Conservation (phyloP, 2,113 vertebrate species). For the Leucopternis melanops region DNA sequence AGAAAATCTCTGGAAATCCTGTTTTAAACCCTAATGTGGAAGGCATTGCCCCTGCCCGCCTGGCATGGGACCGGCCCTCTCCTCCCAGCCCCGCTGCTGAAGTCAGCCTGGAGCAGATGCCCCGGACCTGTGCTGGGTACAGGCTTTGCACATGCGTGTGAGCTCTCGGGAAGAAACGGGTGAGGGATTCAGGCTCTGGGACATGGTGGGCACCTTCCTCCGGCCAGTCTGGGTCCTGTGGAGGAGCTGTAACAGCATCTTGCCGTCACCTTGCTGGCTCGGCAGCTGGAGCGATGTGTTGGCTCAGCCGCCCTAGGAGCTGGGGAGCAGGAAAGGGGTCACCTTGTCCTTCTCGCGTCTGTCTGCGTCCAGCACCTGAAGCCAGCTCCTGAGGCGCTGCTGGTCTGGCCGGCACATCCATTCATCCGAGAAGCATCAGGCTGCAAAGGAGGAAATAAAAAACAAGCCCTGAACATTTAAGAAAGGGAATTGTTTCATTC, state of each 20-base stretch:
- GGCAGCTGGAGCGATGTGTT: accelerated
- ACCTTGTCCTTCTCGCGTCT: accelerated
- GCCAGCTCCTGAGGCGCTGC: background rate
- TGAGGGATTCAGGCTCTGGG: background rate
- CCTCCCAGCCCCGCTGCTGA: background rate
- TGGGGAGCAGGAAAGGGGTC: background rate
- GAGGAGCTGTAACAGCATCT: background rate
- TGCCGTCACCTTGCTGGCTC: accelerated
- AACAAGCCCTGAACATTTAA: background rate
- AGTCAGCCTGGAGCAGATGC: background rate
- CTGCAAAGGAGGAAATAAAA: background rate
- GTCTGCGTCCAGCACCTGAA: accelerated
- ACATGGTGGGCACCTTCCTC: background rate
- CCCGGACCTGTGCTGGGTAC: background rate
- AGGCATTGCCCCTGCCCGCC: background rate
- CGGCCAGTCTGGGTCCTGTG: background rate
- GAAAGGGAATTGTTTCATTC: background rate
- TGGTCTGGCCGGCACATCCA: background rate
- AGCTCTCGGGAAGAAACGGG: background rate
- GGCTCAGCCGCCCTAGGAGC: background rate
- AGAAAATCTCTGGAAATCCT: background rate
- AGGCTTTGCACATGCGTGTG: no score
- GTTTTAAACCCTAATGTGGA: background rate
- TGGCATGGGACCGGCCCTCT: background rate
- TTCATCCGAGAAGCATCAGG: background rate